phyloP scores from a whole-genome alignment of 2,797 vertebrate genomes.

The Leptatherina wallacei region DNA sequence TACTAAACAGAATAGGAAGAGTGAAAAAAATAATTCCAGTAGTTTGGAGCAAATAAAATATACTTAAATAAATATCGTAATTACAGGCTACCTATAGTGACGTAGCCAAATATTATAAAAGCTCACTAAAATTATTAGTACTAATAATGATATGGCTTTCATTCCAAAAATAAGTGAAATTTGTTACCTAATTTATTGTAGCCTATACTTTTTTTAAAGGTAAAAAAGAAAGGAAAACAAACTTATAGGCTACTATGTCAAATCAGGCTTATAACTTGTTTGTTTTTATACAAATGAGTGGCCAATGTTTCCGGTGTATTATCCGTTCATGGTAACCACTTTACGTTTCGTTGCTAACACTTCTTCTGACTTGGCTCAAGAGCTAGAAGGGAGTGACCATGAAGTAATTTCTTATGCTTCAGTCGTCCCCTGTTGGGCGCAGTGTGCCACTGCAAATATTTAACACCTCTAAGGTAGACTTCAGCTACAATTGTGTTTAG shows the following conservation, averaged over 20 bases:
- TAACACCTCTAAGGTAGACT: background rate
- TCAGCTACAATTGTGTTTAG: background rate
- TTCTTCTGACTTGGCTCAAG: slow-evolving; percentile 7
- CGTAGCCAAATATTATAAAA: background rate
- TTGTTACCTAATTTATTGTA: background rate
- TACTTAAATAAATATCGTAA: background rate
- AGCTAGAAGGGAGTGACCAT: slow-evolving; percentile 38
- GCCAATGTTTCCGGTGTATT: background rate
- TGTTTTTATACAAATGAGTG: background rate
- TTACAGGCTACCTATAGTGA: background rate
- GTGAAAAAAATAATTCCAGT: background rate
- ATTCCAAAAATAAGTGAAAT: background rate
- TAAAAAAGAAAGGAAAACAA: background rate
- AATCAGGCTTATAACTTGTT: background rate
- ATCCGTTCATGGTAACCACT: background rate
- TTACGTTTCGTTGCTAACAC: too few relatives aligned
- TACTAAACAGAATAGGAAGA: too few relatives aligned
- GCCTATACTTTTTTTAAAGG: background rate
- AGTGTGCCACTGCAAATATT: slow-evolving; percentile 36
- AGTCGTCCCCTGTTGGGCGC: slow-evolving; percentile 57
- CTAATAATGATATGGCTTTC: too few relatives aligned
- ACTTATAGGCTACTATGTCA: background rate
- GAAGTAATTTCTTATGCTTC: background rate
- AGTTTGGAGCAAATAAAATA: background rate
- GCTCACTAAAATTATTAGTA: too few relatives aligned